Evolutionary conservation across 2,113 vertebrate genomes (phyloP).

Genomic region (Dicerorhinus sumatrensis): DNA sequence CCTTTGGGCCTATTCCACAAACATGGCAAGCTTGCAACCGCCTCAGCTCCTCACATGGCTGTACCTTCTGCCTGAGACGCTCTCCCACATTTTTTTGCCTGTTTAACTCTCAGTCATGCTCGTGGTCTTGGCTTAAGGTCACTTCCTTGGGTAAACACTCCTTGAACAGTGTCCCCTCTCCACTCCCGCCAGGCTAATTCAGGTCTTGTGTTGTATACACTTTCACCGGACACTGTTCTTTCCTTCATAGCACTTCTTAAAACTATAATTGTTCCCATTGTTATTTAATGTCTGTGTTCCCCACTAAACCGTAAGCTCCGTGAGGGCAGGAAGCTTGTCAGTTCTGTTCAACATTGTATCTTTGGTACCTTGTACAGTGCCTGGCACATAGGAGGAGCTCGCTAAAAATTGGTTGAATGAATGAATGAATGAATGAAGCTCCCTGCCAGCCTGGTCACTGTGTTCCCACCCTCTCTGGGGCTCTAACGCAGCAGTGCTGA

Average conservation of each 20-base stretch:
- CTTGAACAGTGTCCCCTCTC: neutral
- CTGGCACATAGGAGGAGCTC: neutral
- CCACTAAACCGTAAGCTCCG: neutral
- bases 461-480: neutral
- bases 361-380: neutral
- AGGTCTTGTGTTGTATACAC: neutral
- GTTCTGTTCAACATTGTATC: neutral
- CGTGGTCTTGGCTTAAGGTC: neutral
- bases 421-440: neutral
- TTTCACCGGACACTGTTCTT: neutral
- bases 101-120: neutral
- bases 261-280: neutral
- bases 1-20: neutral
- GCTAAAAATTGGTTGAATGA: neutral
- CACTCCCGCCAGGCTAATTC: neutral
- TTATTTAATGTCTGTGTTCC: neutral
- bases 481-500: neutral
- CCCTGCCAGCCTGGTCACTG: neutral
- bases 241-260: neutral
- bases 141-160: slow-evolving; percentile 15
- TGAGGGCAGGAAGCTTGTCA: neutral
- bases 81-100: neutral
- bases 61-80: neutral
- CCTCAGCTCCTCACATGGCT: neutral
- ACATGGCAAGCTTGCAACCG: neutral